A percentile compares a stretch with the other conserved stretches of the same genome.
These are phyloP conservation scores for Leptobrachium ailaonicum DNA, from an alignment of 2,113 vertebrate species.

Conservation along the genomic window DNA sequence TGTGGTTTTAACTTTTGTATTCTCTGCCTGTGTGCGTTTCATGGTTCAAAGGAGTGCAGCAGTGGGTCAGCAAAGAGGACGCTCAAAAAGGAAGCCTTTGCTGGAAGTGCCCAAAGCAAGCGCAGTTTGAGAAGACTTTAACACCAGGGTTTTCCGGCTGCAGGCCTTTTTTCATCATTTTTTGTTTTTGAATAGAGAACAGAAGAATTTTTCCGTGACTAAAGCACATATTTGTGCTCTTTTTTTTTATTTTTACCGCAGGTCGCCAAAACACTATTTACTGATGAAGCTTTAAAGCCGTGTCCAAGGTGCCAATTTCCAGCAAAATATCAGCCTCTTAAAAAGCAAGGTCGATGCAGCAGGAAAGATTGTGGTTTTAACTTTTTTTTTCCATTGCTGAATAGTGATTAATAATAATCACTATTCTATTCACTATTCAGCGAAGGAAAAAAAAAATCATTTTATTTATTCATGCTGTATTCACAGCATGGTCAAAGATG, in stretches of 20 bases:
- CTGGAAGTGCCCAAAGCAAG: conserved; percentile 90
- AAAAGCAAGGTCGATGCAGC: conserved; percentile 84
- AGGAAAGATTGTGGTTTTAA: conserved; percentile 80
- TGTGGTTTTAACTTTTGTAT: conserved; percentile 91
- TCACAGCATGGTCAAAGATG: no score
- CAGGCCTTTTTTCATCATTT: not conserved
- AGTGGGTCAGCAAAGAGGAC: conserved; percentile 68
- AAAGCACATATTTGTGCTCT: not conserved
- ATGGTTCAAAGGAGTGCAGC: conserved; percentile 87
- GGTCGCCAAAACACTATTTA: conserved; percentile 91
- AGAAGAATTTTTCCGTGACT: not conserved
- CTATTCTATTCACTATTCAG: no score
- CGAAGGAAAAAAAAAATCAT: no score
- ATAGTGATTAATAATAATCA: no score
- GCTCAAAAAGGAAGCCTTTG: conserved; percentile 74
- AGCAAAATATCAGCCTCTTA: conserved; percentile 84
- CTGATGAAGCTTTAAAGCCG: conserved; percentile 73
- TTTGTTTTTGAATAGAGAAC: not conserved
- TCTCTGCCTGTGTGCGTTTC: conserved; percentile 80
- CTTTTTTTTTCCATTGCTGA: conserved; percentile 86
- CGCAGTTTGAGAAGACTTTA: conserved; percentile 87
- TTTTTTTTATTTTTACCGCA: conserved; percentile 57
- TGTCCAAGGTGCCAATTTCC: conserved; percentile 89
- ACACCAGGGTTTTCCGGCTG: conserved; percentile 46
- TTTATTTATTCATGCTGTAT: no score